Evolutionary conservation across 2,797 vertebrate genomes (phyloP), one percentile per base, ranked within the genome.

Genomic region (Buphagus erythrorhynchus): DNA sequence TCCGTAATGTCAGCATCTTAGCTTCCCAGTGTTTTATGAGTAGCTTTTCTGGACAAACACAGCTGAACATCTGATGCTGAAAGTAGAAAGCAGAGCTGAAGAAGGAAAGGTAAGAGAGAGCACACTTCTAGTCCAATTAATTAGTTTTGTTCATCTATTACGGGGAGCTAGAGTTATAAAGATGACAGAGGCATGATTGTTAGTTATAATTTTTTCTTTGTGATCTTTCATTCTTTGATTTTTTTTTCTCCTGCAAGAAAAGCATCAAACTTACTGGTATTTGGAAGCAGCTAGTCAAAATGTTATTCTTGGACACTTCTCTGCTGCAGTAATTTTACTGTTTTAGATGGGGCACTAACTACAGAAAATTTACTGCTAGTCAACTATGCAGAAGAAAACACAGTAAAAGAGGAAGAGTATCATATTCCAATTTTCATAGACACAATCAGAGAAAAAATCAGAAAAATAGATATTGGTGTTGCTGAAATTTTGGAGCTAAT

Each of bases 271-370:
- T 84, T 78, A 92, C 29, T n/a, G 35, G 73, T 93, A 94, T 94
- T 90, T 95, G 91, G 95, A 97, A 96, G 82, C 79, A 94, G 72
- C 62, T 96, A 91, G 73, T 96, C 74, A 33, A 95, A 94, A 91
- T 88, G 73, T 71, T 96, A 79, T 78, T 96, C 71, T 76, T 13
- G 35, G 79, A 91, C 11, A 90, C 13, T 88, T 95, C 20, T 78
- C 58, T 90, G 71, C 35, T 96, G 75, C 85, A 92, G 58, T 79
- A 74, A 89, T 91, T 86, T 63, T 51, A 74, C 12, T 86, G 11
- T 5, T 49, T 79, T 54, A 38, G n/a, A 46, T 80, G 26, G 38
- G 10, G 65, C 59, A 68, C 49, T 73, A 76, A 36, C 33, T 31
- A 48, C 6, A 72, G 19, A 17, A 17, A 75, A 14, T 78, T 79